Base-by-base conservation (phyloP, 2,797 vertebrate genomes). In the Mastacembelus armatus region DNA sequence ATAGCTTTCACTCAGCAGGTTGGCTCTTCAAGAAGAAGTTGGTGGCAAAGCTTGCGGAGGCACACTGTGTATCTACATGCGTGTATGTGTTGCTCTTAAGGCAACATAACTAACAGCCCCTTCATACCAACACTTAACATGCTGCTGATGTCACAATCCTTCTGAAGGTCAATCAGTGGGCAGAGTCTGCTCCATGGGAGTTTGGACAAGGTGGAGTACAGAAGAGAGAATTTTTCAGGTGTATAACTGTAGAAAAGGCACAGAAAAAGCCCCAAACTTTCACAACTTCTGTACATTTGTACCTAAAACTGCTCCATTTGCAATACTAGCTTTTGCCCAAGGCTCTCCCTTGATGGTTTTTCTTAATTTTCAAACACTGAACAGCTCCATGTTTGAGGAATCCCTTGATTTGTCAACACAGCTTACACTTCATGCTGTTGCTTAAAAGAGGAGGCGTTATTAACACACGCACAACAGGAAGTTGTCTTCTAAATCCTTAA, bases 111-210 rank as follows among this genome's bases (percentile, higher is more conserved):
- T 55, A 71, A 80, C 64, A 75, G 66, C 32, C 74, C 64, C 78
- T 83, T 86, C 70, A 74, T 80, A 74, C 44, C 62, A 52, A 83
- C 85, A 83, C 82, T 85, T 86, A 86, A 89, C 84, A 88, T 83
- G 77, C 81, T 66, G 19, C 50, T 59, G 62, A 61, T 80, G 74
- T 70, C 72, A 63, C 50, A 56, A 47, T 64, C 36, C 43, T 55
- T 29, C 7, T 70, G 44, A 58, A 69, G 69, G 73, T 71, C 73
- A 69, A 39, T 61, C 47, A 75, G 16, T 29, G 40, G 59, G 71
- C 5, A 24, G 21, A 59, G 27, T 42, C 63, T 40, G 48, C 7
- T 47, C 21, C 18, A 15, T 7, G 30, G 22, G 15, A 57, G 48
- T 64, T 35, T 51, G 24, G 33, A 66, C 47, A 38, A 39, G 60